Evolutionary conservation across 1,140 invertebrate genomes (phyloP).

Genomic region (Apis cerana): DNA sequence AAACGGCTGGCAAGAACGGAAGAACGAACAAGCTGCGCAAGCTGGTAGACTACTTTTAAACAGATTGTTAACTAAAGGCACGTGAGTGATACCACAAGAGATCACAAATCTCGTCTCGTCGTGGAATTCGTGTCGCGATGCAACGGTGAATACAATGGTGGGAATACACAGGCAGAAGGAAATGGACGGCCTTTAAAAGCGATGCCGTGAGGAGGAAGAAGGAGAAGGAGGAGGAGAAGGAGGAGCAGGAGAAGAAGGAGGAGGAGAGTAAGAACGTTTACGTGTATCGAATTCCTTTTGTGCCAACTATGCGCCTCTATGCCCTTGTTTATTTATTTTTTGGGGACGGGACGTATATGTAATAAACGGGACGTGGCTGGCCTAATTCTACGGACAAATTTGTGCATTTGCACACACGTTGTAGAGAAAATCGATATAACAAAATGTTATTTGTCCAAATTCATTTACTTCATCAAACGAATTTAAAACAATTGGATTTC

Average conservation of each 20-base stretch:
- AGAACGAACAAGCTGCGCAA: background rate
- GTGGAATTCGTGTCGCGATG: constrained; percentile 39
- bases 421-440: too few species aligned
- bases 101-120: constrained; percentile 28
- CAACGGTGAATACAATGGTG: constrained; percentile 40
- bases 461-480: too few species aligned
- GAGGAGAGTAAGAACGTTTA: constrained; percentile 33
- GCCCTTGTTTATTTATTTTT: background rate
- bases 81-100: constrained; percentile 11
- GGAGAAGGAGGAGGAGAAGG: too few species aligned
- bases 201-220: constrained; percentile 23
- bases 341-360: too few species aligned
- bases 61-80: constrained; percentile 2
- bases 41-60: background rate
- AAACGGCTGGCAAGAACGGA: background rate
- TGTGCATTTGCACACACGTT: too few species aligned
- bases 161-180: constrained; percentile 44
- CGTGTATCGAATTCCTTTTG: constrained; percentile 42
- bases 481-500: too few species aligned
- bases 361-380: constrained; percentile 6
- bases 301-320: background rate
- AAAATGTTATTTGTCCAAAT: too few species aligned
- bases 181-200: constrained; percentile 55
- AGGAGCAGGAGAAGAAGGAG: background rate
- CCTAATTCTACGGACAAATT: background rate